Base-by-base conservation (phyloP, 2,888 invertebrate species). In the Loripinus fragilis region DNA sequence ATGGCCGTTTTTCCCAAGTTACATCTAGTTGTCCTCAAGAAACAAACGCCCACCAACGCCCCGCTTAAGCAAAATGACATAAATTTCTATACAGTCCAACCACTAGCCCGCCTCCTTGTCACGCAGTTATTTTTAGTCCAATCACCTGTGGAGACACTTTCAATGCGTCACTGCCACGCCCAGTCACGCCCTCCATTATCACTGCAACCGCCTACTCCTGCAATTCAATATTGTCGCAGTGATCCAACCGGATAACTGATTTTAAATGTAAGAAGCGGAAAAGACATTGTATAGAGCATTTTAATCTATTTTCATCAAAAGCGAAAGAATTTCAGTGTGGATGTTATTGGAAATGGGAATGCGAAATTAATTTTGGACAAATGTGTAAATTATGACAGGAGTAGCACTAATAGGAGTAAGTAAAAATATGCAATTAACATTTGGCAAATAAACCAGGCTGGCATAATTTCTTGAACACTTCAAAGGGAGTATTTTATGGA, bases 341-440 rank as follows among this genome's bases (percentile, higher is more conserved):
- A 60, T 60, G 28, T 33, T 10, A 25, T 28, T 33, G 33, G 60
- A 48, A 48, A 55, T 64, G 25, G 48, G 52, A 73, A 76, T 69
- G 76, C 42, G 70, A 76, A 66, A 55, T 64, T 69, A 50, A 41
- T 76, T 71, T 66, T 72, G 10, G 5, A 33, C 17, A 52, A 48
- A n/a, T 35, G 48, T 42, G 42, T 70, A 80, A 73, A 78, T 30
- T 60, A 83, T 83, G 83, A 80, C 83, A 41, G 83, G 83, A 80
- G 83, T 83, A 33, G 72, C 78, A 28, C 65, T 83, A 35, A 74
- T 80, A 48, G 80, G 80, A 76, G 83, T 83, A 76, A 78, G 83
- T n/a, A 48, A 23, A 25, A 1, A 42, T 38, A 25, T 45, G 28
- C 25, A 55, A 5, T 23, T 25, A 55, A 55, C 25, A 55, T 55